These are phyloP conservation scores for Lanius collurio DNA, from an alignment of 2,113 vertebrate genomes.

Conservation along the genomic window DNA sequence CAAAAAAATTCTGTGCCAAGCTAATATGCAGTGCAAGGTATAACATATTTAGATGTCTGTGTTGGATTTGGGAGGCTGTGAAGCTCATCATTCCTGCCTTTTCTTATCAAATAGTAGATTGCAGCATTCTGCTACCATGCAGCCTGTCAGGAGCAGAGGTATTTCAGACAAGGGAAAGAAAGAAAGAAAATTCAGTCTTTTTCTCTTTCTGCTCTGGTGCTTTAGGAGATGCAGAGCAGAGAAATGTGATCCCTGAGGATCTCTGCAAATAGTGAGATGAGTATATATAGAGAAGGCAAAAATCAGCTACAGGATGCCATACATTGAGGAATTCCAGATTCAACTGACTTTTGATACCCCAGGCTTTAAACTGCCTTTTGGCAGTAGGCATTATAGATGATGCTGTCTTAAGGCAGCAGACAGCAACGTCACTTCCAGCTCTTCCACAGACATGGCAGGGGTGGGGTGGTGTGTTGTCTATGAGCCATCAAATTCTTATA, in stretches of 20 bases:
- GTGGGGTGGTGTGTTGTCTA: background rate
- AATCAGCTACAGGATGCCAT: background rate
- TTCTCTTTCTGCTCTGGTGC: slow-evolving; percentile 10
- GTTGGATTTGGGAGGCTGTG: background rate
- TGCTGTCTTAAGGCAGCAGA: background rate
- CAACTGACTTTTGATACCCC: background rate
- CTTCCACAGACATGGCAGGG: rapidly evolving
- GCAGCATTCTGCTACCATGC: background rate
- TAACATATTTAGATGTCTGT: background rate
- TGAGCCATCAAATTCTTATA: background rate
- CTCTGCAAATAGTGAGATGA: background rate
- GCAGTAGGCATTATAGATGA: background rate
- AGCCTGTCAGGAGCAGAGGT: background rate
- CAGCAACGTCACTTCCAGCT: background rate
- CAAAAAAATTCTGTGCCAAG: background rate
- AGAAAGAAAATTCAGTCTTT: background rate
- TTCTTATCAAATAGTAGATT: background rate
- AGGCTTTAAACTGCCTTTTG: background rate
- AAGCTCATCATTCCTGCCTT: background rate
- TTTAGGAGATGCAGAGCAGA: slow-evolving; percentile 11
- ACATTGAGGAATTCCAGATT: background rate
- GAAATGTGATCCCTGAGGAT: slow-evolving; percentile 19
- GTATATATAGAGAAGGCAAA: background rate
- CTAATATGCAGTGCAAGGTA: background rate
- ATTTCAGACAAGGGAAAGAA: background rate